phyloP scores from a whole-genome alignment of 30 jellyfish, hydroid and myxozoan species.

The Aurelia sp. region DNA sequence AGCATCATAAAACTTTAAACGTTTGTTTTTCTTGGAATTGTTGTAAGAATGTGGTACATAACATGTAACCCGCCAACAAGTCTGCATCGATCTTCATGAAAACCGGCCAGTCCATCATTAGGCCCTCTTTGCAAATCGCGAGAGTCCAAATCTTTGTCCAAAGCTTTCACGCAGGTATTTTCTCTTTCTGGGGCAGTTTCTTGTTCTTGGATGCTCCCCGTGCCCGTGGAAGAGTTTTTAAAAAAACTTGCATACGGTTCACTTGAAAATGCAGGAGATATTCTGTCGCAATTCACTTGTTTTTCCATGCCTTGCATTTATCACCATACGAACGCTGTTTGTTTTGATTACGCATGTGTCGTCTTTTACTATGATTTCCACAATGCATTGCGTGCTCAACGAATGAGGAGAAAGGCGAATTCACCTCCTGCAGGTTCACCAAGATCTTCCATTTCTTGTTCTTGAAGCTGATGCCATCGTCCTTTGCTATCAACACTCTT shows the following conservation, averaged over 20 bases:
- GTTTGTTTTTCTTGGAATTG: background rate
- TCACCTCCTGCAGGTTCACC: no score
- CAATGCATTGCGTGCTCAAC: background rate
- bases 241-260: background rate
- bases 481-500: no score
- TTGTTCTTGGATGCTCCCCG: background rate
- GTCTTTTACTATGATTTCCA: background rate
- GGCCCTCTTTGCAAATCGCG: no score
- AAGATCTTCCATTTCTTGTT: no score
- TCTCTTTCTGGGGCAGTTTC: background rate
- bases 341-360: background rate
- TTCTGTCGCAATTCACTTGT: background rate
- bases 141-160: background rate
- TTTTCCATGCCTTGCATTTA: background rate
- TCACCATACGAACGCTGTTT: conserved; percentile 1
- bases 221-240: conserved; percentile 8
- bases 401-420: conserved; percentile 28
- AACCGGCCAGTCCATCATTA: no score
- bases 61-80: background rate
- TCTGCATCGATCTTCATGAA: no score
- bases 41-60: background rate
- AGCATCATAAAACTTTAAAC: background rate
- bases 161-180: background rate
- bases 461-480: no score
- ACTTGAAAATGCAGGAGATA: background rate